phyloP scores from a whole-genome alignment of 1,140 invertebrate genomes.

The Anastrepha ludens region DNA sequence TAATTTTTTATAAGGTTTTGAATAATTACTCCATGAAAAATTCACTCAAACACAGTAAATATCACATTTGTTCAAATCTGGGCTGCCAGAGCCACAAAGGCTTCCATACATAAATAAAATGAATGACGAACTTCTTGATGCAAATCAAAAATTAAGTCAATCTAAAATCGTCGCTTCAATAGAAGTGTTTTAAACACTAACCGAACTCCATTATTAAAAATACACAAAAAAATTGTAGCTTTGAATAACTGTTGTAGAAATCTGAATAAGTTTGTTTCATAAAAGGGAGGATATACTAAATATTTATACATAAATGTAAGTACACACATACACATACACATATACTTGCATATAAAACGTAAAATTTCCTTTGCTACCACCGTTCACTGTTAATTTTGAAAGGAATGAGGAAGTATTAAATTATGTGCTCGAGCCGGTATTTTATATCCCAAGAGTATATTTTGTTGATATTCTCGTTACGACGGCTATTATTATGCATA shows the following conservation, averaged over 20 bases:
- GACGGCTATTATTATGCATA: conserved; percentile 38
- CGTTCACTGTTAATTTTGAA: background rate
- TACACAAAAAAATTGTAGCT: no score
- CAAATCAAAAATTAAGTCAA: background rate
- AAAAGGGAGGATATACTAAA: background rate
- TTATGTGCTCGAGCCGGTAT: conserved; percentile 20
- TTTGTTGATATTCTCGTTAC: conserved; percentile 47
- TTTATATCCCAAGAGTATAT: conserved; percentile 35
- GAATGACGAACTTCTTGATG: no score
- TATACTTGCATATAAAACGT: background rate
- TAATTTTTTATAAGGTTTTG: no score
- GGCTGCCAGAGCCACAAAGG: no score
- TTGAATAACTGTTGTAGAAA: background rate
- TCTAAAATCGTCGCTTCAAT: background rate
- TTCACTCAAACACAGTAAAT: no score
- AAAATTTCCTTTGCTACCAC: background rate
- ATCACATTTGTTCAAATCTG: no score
- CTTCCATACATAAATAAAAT: no score
- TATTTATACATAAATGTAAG: no score
- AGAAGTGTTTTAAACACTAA: background rate
- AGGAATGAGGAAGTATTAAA: background rate
- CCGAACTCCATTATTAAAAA: background rate
- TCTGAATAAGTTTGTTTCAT: background rate
- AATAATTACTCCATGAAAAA: no score
- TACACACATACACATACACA: background rate